These are phyloP conservation scores for Pocillopora damicornis DNA, from an alignment of 64 coral and sea anemone species.

Conservation along the genomic window DNA sequence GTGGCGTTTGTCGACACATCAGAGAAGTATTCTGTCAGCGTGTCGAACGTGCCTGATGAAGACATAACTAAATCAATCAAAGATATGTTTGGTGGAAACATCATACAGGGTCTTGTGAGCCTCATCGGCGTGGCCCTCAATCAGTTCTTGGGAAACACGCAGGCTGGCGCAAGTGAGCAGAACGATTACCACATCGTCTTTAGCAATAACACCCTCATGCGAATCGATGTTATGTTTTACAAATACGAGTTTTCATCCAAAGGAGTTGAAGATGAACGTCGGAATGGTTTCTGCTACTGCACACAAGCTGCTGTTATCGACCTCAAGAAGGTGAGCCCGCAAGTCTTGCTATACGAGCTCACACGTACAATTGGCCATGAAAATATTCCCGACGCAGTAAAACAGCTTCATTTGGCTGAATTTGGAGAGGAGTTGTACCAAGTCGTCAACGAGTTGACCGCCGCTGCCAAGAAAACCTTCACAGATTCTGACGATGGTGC, in stretches of 20 bases:
- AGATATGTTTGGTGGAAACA: constrained; percentile 8
- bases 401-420: background rate
- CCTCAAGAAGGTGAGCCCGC: constrained; percentile 12
- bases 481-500: background rate
- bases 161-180: constrained; percentile 18
- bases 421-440: constrained; percentile 16
- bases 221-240: constrained; percentile 36
- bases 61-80: background rate
- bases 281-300: constrained; percentile 28
- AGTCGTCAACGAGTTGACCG: background rate
- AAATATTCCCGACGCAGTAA: background rate
- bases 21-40: constrained; percentile 11
- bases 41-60: background rate
- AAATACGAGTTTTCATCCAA: constrained; percentile 40
- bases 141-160: constrained; percentile 24
- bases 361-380: constrained; percentile 27
- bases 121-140: constrained; percentile 6
- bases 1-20: constrained; percentile 22
- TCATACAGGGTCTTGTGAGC: background rate
- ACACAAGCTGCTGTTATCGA: constrained; percentile 42
- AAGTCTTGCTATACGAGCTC: constrained; percentile 38
- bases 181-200: constrained; percentile 12
- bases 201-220: constrained; percentile 44
- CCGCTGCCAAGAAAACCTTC: background rate
- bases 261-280: background rate